A percentile compares a stretch with the other conserved stretches of the same genome.
These are phyloP conservation scores for Oreochromis tanganicae DNA, from an alignment of 2,113 vertebrate genomes.

Conservation along the genomic window DNA sequence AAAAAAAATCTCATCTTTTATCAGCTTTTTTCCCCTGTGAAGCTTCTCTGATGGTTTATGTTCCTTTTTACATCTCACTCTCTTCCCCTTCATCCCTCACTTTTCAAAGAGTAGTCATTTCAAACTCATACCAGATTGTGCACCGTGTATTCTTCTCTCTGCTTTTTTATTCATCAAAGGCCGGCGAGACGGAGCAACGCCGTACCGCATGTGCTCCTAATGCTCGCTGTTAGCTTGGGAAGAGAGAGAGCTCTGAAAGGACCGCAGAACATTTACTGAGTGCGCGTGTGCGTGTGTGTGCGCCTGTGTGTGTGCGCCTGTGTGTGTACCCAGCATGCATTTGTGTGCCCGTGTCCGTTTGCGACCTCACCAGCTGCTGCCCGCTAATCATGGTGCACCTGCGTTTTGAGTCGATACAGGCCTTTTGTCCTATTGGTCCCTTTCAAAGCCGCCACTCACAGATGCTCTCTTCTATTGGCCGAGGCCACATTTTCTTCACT, in stretches of 20 bases:
- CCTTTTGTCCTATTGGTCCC: constrained; percentile 46
- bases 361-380: constrained; percentile 59
- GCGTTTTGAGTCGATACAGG: constrained; percentile 38
- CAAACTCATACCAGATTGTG: neutral
- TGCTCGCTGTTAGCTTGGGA: neutral
- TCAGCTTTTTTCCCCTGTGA: neutral
- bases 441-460: constrained; percentile 38
- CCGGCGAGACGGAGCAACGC: neutral
- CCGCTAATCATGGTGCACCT: constrained; percentile 52
- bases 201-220: neutral
- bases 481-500: constrained; percentile 1
- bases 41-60: constrained; percentile 8
- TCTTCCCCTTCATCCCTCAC: neutral
- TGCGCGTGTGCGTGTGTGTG: neutral
- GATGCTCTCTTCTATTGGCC: constrained; percentile 21
- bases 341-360: neutral
- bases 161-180: constrained; percentile 30
- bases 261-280: neutral
- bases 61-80: neutral
- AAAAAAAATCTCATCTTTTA: constrained; percentile 10
- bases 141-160: neutral
- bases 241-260: constrained; percentile 2
- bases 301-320: neutral
- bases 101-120: constrained; percentile 14
- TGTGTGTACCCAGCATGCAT: neutral